Evolutionary conservation across 2,113 vertebrate species (phyloP).

Genomic region (Picathartes gymnocephalus): DNA sequence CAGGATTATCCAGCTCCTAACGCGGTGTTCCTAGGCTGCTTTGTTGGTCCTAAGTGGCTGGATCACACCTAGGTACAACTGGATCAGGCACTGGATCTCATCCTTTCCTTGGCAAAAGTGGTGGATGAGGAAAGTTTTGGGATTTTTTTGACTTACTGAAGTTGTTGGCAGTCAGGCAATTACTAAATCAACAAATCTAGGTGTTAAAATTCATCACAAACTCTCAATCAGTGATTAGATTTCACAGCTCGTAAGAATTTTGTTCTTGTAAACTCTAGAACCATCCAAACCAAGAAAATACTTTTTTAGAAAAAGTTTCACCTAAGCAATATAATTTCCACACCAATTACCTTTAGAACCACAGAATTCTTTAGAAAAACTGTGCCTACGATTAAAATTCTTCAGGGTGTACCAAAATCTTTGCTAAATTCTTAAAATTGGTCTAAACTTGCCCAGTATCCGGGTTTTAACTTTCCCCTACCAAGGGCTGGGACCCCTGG

Average conservation of each 20-base stretch:
- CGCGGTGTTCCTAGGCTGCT: not conserved
- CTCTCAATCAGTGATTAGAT: not conserved
- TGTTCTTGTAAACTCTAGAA: not conserved
- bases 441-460: not conserved
- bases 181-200: not conserved
- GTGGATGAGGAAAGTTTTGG: not conserved
- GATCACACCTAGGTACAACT: rapidly evolving
- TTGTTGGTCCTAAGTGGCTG: rapidly evolving
- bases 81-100: not conserved
- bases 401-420: rapidly evolving
- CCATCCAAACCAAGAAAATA: not conserved
- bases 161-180: not conserved
- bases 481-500: rapidly evolving
- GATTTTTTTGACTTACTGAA: not conserved
- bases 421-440: not conserved
- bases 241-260: not conserved
- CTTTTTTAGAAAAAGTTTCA: not conserved
- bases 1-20: not conserved
- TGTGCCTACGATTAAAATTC: not conserved
- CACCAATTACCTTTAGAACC: not conserved
- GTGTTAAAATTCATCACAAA: not conserved
- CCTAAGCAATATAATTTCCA: not conserved
- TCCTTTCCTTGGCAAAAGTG: not conserved
- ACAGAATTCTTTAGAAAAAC: not conserved
- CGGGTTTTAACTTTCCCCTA: not conserved